Evolutionary conservation across 2,797 vertebrate genomes (phyloP).

Genomic region (Pseudomugil tenellus): DNA sequence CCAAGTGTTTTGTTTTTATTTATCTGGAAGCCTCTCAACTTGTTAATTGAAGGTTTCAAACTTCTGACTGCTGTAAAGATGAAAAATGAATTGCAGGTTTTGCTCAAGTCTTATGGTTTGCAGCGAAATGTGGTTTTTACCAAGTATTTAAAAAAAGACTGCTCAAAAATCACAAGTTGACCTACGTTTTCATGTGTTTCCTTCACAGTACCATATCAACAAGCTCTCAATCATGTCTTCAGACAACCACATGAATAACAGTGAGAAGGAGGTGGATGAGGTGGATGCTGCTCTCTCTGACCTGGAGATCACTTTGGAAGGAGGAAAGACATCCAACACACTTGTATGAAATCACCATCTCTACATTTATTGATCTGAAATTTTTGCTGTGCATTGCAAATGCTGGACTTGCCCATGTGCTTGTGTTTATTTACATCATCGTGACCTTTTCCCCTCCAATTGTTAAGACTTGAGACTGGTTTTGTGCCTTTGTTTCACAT

Average conservation of each 20-base stretch:
- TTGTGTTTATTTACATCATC: background rate
- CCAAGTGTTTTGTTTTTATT: background rate
- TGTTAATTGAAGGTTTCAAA: background rate
- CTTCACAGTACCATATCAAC: conserved; percentile 97
- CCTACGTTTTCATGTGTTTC: conserved; percentile 24
- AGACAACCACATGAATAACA: conserved; percentile 99
- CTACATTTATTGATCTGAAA: background rate
- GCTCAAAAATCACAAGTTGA: background rate
- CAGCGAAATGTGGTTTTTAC: background rate
- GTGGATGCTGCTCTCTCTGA: conserved; percentile 97
- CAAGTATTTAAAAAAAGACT: background rate
- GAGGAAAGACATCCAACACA: conserved; percentile 95
- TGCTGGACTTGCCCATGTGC: background rate
- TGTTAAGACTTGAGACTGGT: conserved; percentile 1
- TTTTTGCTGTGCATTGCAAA: background rate
- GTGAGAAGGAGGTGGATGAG: conserved; percentile 98
- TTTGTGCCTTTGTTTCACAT: conserved; percentile 26
- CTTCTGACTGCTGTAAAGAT: background rate
- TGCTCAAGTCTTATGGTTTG: background rate
- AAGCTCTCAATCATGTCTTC: conserved; percentile 99
- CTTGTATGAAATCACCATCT: conserved; percentile 81
- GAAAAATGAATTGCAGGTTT: background rate
- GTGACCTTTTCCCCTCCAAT: background rate
- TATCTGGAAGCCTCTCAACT: conserved; percentile 1
- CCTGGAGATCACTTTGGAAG: conserved; percentile 97